Percentiles rank a stretch among this genome's conserved stretches.
Conservation (phyloP, 2,888 invertebrate species). For the Rotaria sp. region DNA sequence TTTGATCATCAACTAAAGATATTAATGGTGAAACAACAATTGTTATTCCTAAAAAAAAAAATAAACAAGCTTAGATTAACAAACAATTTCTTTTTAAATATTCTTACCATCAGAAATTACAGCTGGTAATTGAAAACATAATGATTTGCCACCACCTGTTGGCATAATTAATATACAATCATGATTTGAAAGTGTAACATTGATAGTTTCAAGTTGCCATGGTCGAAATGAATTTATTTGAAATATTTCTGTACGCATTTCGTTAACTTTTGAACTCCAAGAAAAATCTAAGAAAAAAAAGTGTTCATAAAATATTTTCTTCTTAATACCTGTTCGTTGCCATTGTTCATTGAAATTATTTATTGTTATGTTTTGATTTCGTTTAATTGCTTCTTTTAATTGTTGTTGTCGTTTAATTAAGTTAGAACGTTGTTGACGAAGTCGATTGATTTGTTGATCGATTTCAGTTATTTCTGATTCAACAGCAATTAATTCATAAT, state of each 20-base stretch:
- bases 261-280: constrained; percentile 31
- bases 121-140: constrained; percentile 51
- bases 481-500: background rate
- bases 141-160: constrained; percentile 74
- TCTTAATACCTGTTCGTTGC: background rate
- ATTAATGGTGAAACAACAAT: constrained; percentile 77
- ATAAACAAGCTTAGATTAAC: too few species aligned
- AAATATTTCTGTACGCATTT: constrained; percentile 57
- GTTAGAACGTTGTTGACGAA: background rate
- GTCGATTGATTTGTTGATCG: background rate
- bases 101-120: constrained; percentile 43
- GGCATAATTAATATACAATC: constrained; percentile 75
- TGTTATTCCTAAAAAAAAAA: constrained; percentile 64
- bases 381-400: background rate
- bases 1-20: constrained; percentile 82
- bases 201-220: constrained; percentile 74
- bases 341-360: background rate
- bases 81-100: too few species aligned
- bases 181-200: constrained; percentile 71
- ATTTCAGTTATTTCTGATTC: background rate
- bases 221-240: constrained; percentile 67
- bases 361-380: background rate
- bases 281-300: constrained; percentile 30
- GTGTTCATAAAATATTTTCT: too few species aligned
- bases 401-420: background rate